These are phyloP conservation scores for Neoarius graeffei DNA, from an alignment of 2,113 vertebrate genomes.

Conservation along the genomic window DNA sequence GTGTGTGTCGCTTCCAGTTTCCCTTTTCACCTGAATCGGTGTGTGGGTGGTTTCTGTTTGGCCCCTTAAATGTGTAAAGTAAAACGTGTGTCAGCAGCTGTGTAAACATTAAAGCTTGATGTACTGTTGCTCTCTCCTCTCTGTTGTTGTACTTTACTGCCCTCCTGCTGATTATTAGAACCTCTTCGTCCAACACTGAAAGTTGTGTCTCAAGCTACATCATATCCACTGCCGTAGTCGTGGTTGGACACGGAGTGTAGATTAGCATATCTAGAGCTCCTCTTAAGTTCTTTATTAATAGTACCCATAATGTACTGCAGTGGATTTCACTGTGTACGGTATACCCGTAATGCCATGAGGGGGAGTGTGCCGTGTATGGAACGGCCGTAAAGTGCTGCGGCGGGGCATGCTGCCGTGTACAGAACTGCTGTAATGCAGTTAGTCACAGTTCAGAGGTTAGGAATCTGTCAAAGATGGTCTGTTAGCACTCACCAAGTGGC, in stretches of 20 bases:
- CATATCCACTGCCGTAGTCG: not conserved
- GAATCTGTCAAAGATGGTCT: no score
- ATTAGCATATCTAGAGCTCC: not conserved
- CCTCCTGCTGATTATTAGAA: not conserved
- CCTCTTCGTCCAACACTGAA: not conserved
- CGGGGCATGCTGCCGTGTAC: no score
- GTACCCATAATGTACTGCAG: no score
- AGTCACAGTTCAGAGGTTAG: no score
- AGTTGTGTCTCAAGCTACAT: not conserved
- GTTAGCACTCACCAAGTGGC: no score
- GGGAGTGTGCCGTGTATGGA: no score
- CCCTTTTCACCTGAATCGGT: not conserved
- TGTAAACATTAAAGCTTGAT: not conserved
- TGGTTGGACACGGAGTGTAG: not conserved
- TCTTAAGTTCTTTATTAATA: no score
- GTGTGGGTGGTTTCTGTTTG: not conserved
- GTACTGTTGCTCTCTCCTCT: not conserved
- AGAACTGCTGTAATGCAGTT: no score
- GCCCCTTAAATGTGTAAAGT: not conserved
- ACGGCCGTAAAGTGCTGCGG: no score
- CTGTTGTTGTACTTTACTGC: not conserved
- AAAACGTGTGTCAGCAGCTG: not conserved
- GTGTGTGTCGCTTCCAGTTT: not conserved
- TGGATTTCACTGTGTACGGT: no score
- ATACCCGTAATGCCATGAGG: no score